phyloP scores from a whole-genome alignment of 2,888 invertebrate genomes.

The Phoenoteleia sp. region DNA sequence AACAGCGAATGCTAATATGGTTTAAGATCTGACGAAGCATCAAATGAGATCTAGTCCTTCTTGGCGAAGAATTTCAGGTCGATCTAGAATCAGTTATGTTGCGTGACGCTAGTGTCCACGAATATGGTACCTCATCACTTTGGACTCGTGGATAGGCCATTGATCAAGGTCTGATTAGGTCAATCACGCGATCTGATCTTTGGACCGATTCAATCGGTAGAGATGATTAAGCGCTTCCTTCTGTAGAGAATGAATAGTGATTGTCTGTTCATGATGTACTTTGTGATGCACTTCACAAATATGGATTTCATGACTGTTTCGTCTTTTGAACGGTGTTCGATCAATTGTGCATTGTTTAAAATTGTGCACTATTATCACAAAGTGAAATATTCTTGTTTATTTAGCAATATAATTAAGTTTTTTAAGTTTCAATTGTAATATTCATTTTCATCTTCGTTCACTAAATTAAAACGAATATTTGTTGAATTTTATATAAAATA shows the following conservation, averaged over 20 bases:
- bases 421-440: too few species aligned
- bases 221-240: slow-evolving; percentile 61
- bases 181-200: slow-evolving; percentile 46
- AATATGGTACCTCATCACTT: slow-evolving; percentile 47
- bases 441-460: too few species aligned
- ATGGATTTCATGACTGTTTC: slow-evolving; percentile 36
- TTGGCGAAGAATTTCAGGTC: slow-evolving; percentile 58
- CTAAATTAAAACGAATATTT: too few species aligned
- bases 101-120: slow-evolving; percentile 18
- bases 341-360: slow-evolving; percentile 47
- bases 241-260: slow-evolving; percentile 29
- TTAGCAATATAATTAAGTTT: too few species aligned
- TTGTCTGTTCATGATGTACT: slow-evolving; percentile 23
- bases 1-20: slow-evolving; percentile 73
- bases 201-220: slow-evolving; percentile 47
- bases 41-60: slow-evolving; percentile 60
- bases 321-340: slow-evolving; percentile 25
- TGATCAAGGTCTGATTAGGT: slow-evolving; percentile 54
- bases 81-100: neutral
- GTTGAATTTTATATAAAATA: too few species aligned
- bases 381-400: slow-evolving; percentile 9
- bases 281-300: slow-evolving; percentile 37
- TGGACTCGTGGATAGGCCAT: slow-evolving; percentile 36
- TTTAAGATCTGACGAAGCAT: slow-evolving; percentile 67
- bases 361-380: slow-evolving; percentile 22